Base-by-base conservation (phyloP, 2,888 invertebrate genomes). In the Calliopum simillimum region DNA sequence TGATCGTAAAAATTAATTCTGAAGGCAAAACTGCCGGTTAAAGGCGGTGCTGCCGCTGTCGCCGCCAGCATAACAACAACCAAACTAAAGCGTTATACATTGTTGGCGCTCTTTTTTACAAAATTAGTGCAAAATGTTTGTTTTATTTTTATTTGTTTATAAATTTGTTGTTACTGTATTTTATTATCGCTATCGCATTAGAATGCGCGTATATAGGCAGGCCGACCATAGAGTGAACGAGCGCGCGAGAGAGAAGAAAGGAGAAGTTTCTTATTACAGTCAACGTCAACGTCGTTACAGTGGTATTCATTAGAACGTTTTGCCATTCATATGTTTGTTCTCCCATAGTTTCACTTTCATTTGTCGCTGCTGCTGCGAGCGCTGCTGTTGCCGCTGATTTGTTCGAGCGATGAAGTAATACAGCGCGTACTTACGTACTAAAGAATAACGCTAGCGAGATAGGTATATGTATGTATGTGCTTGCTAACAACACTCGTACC, bases 1-100 rank as follows among this genome's bases (percentile, higher is more conserved):
- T 33, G 0, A 2, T 67, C 41, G 46, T 8, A 3, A 47, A n/a
- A 47, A 14, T 47, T 33, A 16, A 43, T n/a, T n/a, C n/a, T 13
- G 43, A 49, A 49, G 41, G 61, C 70, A 51, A 53, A 66, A 62
- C 33, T 49, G 66, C 66, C 70, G 70, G 70, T 56, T 43, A 58
- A 14, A 49, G 23, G 49, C 41, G 58, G n/a, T 12, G 23, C 44
- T 19, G 21, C 14, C 19, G 25, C 8, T 33, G 51, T 5, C 53
- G 47, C 21, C n/a, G n/a, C n/a, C n/a, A n/a, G n/a, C n/a, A n/a
- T n/a, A n/a, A 33, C 33, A 33, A 33, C 33, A 33, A 33, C 33
- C n/a, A n/a, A n/a, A 33, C 6, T 33, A 6, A 6, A 33, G 3
- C 6, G 33, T 33, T 33, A 6, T 2, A 33, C 6, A 13, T 2